Percentiles rank a stretch among this genome's conserved stretches.
Evolutionary conservation across 2,113 vertebrate species (phyloP).

Genomic region (Astur gentilis): DNA sequence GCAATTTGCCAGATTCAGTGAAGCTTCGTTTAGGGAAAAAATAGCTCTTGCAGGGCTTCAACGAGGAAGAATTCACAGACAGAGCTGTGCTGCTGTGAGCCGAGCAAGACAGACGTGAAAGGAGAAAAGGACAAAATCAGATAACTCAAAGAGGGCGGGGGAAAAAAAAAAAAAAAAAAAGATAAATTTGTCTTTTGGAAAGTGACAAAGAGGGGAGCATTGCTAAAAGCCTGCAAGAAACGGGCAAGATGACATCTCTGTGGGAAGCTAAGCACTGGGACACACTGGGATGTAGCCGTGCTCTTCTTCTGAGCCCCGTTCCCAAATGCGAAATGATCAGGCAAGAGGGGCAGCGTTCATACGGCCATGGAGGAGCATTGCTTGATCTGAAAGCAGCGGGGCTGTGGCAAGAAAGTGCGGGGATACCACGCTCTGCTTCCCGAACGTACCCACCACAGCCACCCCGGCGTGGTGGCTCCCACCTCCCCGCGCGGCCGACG

Average conservation of each 20-base stretch:
- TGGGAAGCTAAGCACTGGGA: background rate
- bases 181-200: background rate
- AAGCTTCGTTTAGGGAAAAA: background rate
- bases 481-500: rapidly evolving
- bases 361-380: rapidly evolving
- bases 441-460: background rate
- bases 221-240: background rate
- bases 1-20: background rate
- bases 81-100: background rate
- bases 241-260: rapidly evolving
- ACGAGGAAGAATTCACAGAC: rapidly evolving
- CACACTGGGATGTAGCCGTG: rapidly evolving
- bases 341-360: background rate
- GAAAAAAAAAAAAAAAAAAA: no score
- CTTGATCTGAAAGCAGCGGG: background rate
- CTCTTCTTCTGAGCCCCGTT: background rate
- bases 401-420: background rate
- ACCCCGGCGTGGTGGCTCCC: background rate
- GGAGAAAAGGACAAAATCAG: background rate
- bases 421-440: no score
- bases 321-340: rapidly evolving
- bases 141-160: background rate
- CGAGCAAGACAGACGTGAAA: background rate
- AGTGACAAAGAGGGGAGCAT: background rate
- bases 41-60: background rate